Evolutionary conservation across 2,888 invertebrate genomes (phyloP).

Genomic region (Andrena bicolor): DNA sequence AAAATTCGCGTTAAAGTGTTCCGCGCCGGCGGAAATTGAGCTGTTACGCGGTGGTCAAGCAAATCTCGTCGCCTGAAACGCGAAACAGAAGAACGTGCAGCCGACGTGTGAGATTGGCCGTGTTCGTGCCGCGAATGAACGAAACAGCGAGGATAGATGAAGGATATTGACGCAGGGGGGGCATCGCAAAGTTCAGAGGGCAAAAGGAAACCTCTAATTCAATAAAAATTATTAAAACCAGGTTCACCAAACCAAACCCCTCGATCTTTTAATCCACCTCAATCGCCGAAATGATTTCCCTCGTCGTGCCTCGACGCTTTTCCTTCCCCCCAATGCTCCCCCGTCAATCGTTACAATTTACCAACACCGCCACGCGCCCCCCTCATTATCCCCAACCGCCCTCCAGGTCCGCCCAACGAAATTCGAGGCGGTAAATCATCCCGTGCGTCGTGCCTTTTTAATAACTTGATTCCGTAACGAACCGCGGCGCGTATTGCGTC

Average conservation of each 20-base stretch:
- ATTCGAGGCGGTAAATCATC: constrained; percentile 57
- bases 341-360: constrained; percentile 19
- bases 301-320: not conserved
- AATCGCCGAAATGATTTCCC: constrained; percentile 25
- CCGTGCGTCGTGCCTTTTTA: constrained; percentile 45
- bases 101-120: not conserved
- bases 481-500: constrained; percentile 39
- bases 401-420: not conserved
- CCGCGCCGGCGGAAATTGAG: constrained; percentile 3
- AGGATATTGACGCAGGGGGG: not conserved
- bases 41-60: constrained; percentile 13
- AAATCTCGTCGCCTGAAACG: not conserved
- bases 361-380: constrained; percentile 8
- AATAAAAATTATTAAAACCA: too few species aligned
- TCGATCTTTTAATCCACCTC: not conserved
- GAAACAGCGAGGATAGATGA: not conserved
- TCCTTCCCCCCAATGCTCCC: not conserved
- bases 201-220: too few species aligned
- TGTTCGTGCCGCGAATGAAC: not conserved
- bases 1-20: constrained; percentile 2
- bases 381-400: constrained; percentile 22
- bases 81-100: not conserved
- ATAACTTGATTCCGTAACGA: constrained; percentile 57
- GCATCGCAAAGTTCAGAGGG: too few species aligned
- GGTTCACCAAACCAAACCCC: not conserved